Percentiles rank a stretch among this genome's conserved stretches.
These are phyloP conservation scores for Brachionus rubens DNA, from an alignment of 1,140 invertebrate genomes.

Conservation along the genomic window DNA sequence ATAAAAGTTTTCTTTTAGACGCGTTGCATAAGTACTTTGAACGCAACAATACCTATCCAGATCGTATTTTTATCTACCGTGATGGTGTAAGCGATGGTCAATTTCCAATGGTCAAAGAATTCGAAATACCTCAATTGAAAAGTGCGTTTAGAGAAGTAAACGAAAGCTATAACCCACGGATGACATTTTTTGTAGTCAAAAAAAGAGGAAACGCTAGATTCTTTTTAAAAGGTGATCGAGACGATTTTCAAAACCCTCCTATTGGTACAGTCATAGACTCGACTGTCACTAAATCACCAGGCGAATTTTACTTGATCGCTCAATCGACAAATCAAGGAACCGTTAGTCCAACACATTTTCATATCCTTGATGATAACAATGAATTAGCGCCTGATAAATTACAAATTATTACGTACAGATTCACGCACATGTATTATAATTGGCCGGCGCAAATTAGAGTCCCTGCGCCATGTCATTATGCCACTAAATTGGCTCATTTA, in stretches of 20 bases:
- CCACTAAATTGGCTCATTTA: constrained; percentile 78
- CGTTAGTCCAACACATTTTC: constrained; percentile 75
- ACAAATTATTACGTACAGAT: constrained; percentile 75
- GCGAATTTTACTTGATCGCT: constrained; percentile 77
- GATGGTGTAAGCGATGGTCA: constrained; percentile 90
- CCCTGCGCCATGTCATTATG: constrained; percentile 70
- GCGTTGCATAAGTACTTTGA: constrained; percentile 32
- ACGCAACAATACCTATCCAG: constrained; percentile 26
- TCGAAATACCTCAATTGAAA: constrained; percentile 19
- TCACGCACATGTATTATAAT: constrained; percentile 80
- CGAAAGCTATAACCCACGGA: constrained; percentile 14
- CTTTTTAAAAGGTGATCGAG: constrained; percentile 39
- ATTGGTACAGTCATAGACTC: constrained; percentile 81
- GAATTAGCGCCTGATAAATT: constrained; percentile 67
- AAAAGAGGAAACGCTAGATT: constrained; percentile 51
- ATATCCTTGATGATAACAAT: constrained; percentile 71
- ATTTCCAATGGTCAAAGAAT: constrained; percentile 60
- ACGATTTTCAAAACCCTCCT: constrained; percentile 69
- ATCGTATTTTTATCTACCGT: constrained; percentile 74
- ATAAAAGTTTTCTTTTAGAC: background rate
- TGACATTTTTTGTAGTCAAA: constrained; percentile 59
- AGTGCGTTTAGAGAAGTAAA: background rate
- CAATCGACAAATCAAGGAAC: constrained; percentile 75
- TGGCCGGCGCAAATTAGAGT: constrained; percentile 78
- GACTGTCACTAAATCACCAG: constrained; percentile 71